Percentiles rank a stretch among this genome's conserved stretches.
Conservation (phyloP, 2,888 invertebrate genomes). For the Pheosia gnoma region DNA sequence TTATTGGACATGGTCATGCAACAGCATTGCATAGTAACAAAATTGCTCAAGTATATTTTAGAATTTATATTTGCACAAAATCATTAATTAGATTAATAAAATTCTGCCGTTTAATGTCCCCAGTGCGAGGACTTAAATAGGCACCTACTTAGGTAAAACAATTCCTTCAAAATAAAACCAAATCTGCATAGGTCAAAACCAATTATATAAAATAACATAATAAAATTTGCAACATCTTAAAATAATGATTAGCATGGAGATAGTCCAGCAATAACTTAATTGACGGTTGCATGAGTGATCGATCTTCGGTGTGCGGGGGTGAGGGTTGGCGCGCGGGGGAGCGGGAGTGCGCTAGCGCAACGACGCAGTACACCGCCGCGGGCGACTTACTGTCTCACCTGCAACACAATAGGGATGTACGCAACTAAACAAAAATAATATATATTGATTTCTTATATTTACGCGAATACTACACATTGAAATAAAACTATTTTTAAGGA, state of each 20-base stretch:
- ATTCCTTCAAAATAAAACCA: not conserved
- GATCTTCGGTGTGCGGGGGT: slow-evolving; percentile 56
- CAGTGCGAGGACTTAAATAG: no score
- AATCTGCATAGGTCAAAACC: not conserved
- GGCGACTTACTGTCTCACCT: slow-evolving; percentile 78
- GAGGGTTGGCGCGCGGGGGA: slow-evolving; percentile 27
- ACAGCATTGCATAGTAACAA: no score
- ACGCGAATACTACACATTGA: no score
- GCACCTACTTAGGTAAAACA: no score
- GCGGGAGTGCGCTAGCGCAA: slow-evolving; percentile 58
- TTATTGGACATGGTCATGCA: no score
- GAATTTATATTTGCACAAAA: no score
- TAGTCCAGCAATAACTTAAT: slow-evolving; percentile 69
- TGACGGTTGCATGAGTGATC: slow-evolving; percentile 69
- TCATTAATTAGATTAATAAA: no score
- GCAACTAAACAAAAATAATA: slow-evolving; percentile 7
- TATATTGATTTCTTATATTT: no score
- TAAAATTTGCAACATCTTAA: slow-evolving; percentile 36
- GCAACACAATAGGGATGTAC: slow-evolving; percentile 62
- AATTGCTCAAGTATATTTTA: no score
- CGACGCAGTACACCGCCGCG: slow-evolving; percentile 66
- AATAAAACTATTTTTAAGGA: no score
- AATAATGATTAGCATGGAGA: slow-evolving; percentile 60
- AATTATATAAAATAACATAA: slow-evolving; percentile 10
- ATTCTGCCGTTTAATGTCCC: no score